Percentiles rank a stretch among this genome's conserved stretches.
phyloP scores from a whole-genome alignment of 2,113 vertebrate species.

The Coregonus clupeaformis region DNA sequence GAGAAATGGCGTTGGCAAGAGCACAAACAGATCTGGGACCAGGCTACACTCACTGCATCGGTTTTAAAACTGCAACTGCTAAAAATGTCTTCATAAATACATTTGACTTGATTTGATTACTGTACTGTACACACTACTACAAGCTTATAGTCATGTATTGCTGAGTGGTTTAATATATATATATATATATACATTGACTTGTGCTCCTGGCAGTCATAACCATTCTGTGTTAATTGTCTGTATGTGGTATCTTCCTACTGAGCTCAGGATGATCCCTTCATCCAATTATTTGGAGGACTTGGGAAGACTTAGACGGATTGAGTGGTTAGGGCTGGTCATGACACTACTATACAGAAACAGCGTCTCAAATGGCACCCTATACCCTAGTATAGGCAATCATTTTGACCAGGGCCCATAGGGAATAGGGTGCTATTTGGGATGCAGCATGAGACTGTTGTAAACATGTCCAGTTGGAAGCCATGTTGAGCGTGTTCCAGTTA shows the following conservation, averaged over 20 bases:
- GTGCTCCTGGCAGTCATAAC: constrained; percentile 42
- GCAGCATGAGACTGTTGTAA: background rate
- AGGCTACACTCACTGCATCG: background rate
- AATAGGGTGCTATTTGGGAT: too few relatives aligned
- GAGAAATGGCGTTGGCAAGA: too few relatives aligned
- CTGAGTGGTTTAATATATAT: background rate
- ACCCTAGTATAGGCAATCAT: too few relatives aligned
- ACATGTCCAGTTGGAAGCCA: background rate
- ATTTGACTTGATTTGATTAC: background rate
- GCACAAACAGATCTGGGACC: background rate
- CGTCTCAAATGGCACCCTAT: too few relatives aligned
- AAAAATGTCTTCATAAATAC: background rate
- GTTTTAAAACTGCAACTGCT: too few relatives aligned
- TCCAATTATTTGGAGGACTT: constrained; percentile 48
- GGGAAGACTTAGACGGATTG: background rate
- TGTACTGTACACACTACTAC: background rate
- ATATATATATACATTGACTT: constrained; percentile 40
- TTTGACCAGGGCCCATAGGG: too few relatives aligned
- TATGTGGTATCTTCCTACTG: constrained; percentile 58
- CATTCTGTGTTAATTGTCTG: constrained; percentile 53
- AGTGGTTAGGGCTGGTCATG: background rate
- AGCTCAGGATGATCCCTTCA: constrained; percentile 56
- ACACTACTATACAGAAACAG: too few relatives aligned
- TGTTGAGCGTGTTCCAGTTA: background rate
- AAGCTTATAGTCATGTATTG: too few relatives aligned